phyloP scores from a whole-genome alignment of 2,797 vertebrate species.

The Tokudaia tokunoshimensis region DNA sequence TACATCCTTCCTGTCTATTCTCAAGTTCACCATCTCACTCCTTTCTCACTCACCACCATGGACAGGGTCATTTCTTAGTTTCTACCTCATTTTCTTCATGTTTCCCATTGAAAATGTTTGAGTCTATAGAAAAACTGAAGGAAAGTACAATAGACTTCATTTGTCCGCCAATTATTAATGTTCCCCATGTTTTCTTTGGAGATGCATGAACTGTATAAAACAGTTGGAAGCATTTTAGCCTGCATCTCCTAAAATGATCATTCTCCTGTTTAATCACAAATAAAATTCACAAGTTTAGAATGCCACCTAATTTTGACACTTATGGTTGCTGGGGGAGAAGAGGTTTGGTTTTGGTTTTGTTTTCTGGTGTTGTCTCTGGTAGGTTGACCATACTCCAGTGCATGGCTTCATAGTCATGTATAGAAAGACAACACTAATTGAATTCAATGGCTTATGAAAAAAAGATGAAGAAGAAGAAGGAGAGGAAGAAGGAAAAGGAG shows the following conservation, averaged over 20 bases:
- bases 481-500: too few species aligned
- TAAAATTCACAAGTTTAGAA: not conserved
- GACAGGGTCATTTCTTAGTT: not conserved
- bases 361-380: not conserved
- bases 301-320: not conserved
- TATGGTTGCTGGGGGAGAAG: not conserved
- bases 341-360: not conserved
- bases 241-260: not conserved
- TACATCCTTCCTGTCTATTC: fast-evolving
- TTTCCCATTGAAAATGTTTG: not conserved
- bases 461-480: too few species aligned
- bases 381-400: not conserved
- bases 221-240: not conserved
- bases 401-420: not conserved
- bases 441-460: not conserved
- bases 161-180: not conserved
- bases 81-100: not conserved
- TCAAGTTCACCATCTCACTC: not conserved
- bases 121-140: not conserved
- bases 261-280: not conserved
- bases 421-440: not conserved
- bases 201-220: not conserved
- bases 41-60: not conserved
- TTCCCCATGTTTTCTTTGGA: not conserved
- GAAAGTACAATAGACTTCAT: not conserved